phyloP scores from a whole-genome alignment of 2,113 vertebrate species.

The Tretioscincus oriximinensis region DNA sequence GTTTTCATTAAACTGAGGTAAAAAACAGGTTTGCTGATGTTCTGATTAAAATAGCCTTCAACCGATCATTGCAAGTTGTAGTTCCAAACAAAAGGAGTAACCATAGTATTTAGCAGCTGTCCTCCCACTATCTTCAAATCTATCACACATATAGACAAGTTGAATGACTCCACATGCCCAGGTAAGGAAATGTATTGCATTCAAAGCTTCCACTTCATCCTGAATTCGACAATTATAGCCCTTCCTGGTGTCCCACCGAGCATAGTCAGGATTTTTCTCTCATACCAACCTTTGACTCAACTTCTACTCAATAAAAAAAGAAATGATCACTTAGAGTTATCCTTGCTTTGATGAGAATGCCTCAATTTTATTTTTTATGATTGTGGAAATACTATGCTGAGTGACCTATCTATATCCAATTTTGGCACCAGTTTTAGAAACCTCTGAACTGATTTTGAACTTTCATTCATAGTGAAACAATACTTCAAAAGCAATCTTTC shows the following conservation, averaged over 20 bases:
- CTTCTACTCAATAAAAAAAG: neutral
- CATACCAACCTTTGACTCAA: neutral
- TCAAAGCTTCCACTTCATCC: neutral
- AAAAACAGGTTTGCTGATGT: too few species aligned
- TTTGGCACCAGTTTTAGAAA: neutral
- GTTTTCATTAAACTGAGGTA: neutral
- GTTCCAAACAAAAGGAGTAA: too few species aligned
- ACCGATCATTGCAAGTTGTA: too few species aligned
- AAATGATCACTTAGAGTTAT: neutral
- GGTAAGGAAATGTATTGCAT: too few species aligned
- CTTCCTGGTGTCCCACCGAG: neutral
- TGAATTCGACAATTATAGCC: neutral
- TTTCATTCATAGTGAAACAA: neutral
- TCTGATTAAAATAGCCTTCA: too few species aligned
- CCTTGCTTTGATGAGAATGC: slow-evolving; percentile 1
- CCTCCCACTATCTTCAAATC: neutral
- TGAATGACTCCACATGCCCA: neutral
- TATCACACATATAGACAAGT: neutral
- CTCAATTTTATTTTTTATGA: neutral
- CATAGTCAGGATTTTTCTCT: neutral
- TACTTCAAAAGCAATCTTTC: neutral
- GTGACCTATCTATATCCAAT: neutral
- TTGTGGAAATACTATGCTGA: neutral
- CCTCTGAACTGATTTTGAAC: slow-evolving; percentile 1
- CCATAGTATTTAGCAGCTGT: too few species aligned